Conservation (phyloP, 1,140 invertebrate species). For the Cephus cinctus region DNA sequence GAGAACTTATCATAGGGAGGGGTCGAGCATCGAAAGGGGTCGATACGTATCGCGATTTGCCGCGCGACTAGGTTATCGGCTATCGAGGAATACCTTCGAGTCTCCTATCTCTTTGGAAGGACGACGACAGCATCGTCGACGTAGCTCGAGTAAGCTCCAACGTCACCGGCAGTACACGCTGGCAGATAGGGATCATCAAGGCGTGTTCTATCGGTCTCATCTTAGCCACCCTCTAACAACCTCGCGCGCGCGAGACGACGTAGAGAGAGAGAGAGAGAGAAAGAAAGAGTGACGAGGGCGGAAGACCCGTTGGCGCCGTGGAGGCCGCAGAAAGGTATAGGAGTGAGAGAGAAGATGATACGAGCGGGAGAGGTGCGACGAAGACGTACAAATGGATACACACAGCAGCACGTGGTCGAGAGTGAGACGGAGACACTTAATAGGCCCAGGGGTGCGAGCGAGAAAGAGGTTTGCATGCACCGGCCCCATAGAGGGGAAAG, state of each 20-base stretch:
- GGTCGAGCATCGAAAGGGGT: constrained; percentile 33
- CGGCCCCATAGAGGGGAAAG: constrained; percentile 8
- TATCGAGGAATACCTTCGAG: too few relatives aligned
- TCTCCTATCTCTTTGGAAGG: too few relatives aligned
- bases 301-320: constrained; percentile 22
- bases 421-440: constrained; percentile 1
- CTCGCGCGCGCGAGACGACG: constrained; percentile 18
- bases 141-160: too few relatives aligned
- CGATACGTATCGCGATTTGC: constrained; percentile 45
- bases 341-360: too few relatives aligned
- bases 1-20: constrained; percentile 38
- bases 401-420: constrained; percentile 16
- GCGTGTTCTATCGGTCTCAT: constrained; percentile 48
- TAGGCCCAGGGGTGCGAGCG: constrained; percentile 48
- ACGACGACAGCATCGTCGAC: too few relatives aligned
- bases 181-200: constrained; percentile 44
- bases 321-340: constrained; percentile 18
- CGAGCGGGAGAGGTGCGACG: constrained; percentile 19
- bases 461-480: constrained; percentile 18
- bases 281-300: constrained; percentile 29
- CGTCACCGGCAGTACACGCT: constrained; percentile 30
- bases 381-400: too few relatives aligned
- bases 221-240: constrained; percentile 39
- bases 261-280: constrained; percentile 12
- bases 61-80: constrained; percentile 34